Conservation (phyloP, 1,140 invertebrate species). For the Neotoxoptera formosana region DNA sequence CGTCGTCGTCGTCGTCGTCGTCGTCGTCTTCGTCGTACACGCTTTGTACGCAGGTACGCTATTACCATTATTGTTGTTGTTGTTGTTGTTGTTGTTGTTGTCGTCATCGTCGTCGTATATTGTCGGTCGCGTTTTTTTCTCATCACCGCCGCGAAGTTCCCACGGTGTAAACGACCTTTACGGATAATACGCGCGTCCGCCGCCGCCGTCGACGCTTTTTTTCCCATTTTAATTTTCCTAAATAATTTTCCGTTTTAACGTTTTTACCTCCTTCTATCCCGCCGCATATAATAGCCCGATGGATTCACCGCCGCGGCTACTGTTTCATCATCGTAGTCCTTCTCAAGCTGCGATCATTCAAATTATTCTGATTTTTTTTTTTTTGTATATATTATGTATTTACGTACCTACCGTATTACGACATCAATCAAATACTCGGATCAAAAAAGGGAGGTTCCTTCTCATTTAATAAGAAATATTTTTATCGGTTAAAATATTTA, state of each 20-base stretch:
- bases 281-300: background rate
- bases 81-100: background rate
- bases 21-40: too few species aligned
- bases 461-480: too few species aligned
- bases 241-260: too few species aligned
- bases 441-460: too few species aligned
- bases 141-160: background rate
- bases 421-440: too few species aligned
- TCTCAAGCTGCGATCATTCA: background rate
- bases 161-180: constrained; percentile 47
- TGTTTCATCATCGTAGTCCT: background rate
- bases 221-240: background rate
- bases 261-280: background rate
- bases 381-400: too few species aligned
- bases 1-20: background rate
- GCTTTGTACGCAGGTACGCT: background rate
- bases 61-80: background rate
- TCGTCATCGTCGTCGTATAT: background rate
- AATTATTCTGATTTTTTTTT: background rate
- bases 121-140: background rate
- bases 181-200: background rate
- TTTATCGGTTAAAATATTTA: too few species aligned
- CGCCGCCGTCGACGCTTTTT: background rate
- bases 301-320: background rate
- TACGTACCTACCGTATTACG: too few species aligned